These are phyloP conservation scores for Cossypha caffra DNA, from an alignment of 2,797 vertebrate species.

Conservation along the genomic window DNA sequence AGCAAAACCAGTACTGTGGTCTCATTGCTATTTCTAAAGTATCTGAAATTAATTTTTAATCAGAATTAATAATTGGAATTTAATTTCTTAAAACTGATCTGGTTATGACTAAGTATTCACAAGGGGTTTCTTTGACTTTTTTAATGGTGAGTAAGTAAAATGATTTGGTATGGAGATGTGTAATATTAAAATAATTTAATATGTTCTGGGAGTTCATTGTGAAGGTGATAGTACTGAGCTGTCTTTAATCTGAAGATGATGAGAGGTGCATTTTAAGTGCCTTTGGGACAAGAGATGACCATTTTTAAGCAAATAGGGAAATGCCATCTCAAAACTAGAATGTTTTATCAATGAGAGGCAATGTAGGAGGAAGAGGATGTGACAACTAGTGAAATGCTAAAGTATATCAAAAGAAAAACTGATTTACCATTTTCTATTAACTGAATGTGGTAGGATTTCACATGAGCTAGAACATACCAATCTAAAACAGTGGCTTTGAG, in stretches of 20 bases:
- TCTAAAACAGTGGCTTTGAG: neutral
- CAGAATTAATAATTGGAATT: neutral
- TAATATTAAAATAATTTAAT: neutral
- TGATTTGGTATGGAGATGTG: neutral
- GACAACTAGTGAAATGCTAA: neutral
- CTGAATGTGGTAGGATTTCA: neutral
- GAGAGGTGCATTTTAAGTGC: neutral
- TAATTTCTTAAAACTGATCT: neutral
- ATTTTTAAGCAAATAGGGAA: neutral
- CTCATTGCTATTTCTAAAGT: neutral
- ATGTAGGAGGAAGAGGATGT: neutral
- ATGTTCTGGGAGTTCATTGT: neutral
- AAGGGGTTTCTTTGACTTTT: neutral
- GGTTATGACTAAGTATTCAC: neutral
- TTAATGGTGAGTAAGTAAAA: neutral
- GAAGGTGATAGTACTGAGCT: neutral
- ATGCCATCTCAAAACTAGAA: neutral
- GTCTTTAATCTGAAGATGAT: neutral
- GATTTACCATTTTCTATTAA: neutral
- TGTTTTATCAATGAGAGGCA: neutral
- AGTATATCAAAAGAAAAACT: neutral
- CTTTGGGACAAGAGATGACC: neutral
- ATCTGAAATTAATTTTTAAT: neutral
- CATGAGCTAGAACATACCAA: neutral
- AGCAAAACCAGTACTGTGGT: neutral